Conservation (phyloP, 1,140 invertebrate species). For the Agraylea sexmaculata region DNA sequence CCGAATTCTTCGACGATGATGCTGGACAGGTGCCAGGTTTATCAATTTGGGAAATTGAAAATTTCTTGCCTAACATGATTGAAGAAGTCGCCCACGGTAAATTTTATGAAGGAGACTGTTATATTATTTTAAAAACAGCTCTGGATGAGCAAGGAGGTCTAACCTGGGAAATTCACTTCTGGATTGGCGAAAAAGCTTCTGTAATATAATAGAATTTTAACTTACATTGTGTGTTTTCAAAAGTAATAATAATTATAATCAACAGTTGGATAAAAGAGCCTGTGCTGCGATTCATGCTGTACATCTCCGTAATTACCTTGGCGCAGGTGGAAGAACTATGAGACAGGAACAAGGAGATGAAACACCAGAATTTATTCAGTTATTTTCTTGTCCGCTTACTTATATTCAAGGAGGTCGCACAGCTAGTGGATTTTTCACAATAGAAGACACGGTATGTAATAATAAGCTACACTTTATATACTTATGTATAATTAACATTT, state of each 20-base stretch:
- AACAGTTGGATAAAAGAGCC: conserved; percentile 91
- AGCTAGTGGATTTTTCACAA: conserved; percentile 92
- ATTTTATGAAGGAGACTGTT: conserved; percentile 99
- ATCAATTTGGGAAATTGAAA: conserved; percentile 96
- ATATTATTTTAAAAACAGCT: conserved; percentile 90
- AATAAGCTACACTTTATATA: conserved; percentile 4
- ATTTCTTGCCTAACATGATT: conserved; percentile 92
- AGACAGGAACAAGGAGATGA: conserved; percentile 96
- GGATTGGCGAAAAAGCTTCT: conserved; percentile 94
- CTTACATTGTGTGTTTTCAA: conserved; percentile 4
- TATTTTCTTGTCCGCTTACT: conserved; percentile 87
- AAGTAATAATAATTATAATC: conserved; percentile 16
- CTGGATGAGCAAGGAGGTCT: conserved; percentile 78
- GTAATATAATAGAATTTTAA: conserved; percentile 38
- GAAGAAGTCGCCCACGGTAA: conserved; percentile 89
- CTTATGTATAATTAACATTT: conserved; percentile 5
- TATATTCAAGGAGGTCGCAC: conserved; percentile 97
- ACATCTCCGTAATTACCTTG: conserved; percentile 90
- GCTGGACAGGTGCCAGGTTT: conserved; percentile 83
- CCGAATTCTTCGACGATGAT: conserved; percentile 97
- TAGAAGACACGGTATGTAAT: conserved; percentile 72
- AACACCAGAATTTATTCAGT: conserved; percentile 84
- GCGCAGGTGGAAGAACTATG: conserved; percentile 92
- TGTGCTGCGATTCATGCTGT: conserved; percentile 99
- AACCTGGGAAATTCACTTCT: conserved; percentile 95